These are phyloP conservation scores for Drosophila limbata DNA, from an alignment of 2,888 invertebrate genomes.

Conservation along the genomic window DNA sequence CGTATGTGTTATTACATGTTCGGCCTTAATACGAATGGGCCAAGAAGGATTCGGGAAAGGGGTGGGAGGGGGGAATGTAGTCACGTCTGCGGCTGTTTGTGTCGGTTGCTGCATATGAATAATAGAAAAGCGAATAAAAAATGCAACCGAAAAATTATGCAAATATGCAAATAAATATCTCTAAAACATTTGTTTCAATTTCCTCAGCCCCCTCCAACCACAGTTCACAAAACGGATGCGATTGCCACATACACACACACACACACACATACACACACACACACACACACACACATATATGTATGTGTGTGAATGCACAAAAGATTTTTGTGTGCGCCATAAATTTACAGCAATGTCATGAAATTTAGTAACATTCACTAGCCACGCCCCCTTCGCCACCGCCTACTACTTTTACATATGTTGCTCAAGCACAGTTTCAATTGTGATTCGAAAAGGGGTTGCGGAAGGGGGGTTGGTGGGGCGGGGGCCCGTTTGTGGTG, in stretches of 20 bases:
- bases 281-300: background rate
- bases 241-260: constrained; percentile 42
- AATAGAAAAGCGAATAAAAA: constrained; percentile 56
- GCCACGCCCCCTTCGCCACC: background rate
- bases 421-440: constrained; percentile 22
- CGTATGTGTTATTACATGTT: constrained; percentile 25
- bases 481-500: constrained; percentile 7
- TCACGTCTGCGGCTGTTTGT: constrained; percentile 28
- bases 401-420: constrained; percentile 6
- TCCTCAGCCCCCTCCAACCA: constrained; percentile 21
- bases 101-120: constrained; percentile 55
- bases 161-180: constrained; percentile 78
- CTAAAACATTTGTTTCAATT: constrained; percentile 78
- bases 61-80: background rate
- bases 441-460: constrained; percentile 40
- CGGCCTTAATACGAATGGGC: constrained; percentile 14
- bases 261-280: background rate
- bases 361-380: constrained; percentile 50
- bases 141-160: constrained; percentile 69
- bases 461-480: background rate
- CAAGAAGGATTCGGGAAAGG: background rate
- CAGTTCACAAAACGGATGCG: constrained; percentile 47
- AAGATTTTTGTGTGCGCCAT: constrained; percentile 69
- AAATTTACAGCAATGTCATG: constrained; percentile 73
- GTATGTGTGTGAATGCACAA: constrained; percentile 50